Evolutionary conservation across 2,888 invertebrate genomes (phyloP), one percentile per base, ranked within the genome.

Genomic region (Hecatera dysodea): DNA sequence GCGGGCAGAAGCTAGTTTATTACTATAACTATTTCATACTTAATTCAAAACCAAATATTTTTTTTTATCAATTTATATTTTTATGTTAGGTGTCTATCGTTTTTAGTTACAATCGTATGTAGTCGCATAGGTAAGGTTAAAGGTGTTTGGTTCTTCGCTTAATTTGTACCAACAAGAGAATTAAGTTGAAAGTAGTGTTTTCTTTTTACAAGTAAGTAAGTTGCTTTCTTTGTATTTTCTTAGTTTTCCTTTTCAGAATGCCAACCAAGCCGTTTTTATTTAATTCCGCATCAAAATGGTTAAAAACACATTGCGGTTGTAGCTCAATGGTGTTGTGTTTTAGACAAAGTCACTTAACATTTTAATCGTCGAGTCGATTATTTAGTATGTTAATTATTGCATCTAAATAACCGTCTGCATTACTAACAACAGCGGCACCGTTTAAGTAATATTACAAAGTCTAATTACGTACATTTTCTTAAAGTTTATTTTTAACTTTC

Each of bases 61-160:
- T n/a, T n/a, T n/a, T n/a, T n/a, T n/a, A n/a, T 27, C 39, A 12
- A 48, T 76, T 76, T 46, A 39, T 44, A 48, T 22, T 53, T 68
- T n/a, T n/a, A n/a, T n/a, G n/a, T n/a, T n/a, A n/a, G n/a, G n/a
- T n/a, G n/a, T n/a, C n/a, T n/a, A n/a, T n/a, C n/a, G n/a, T n/a
- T n/a, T n/a, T n/a, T n/a, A n/a, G n/a, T n/a, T n/a, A n/a, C n/a
- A n/a, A n/a, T n/a, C n/a, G n/a, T 39, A 39, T 39, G 39, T 15
- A 39, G 39, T 33, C 33, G 33, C 1, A 9, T 33, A 33, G 33
- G 9, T 33, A 6, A 33, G 6, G 1, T 33, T n/a, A n/a, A n/a
- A n/a, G n/a, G n/a, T n/a, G n/a, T n/a, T n/a, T n/a, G 2, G 29
- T 29, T 29, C 29, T 29, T 29, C 29, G 29, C 2, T 29, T 29